Conservation (phyloP, 1,140 invertebrate species). For the Leptopilina boulardi region DNA sequence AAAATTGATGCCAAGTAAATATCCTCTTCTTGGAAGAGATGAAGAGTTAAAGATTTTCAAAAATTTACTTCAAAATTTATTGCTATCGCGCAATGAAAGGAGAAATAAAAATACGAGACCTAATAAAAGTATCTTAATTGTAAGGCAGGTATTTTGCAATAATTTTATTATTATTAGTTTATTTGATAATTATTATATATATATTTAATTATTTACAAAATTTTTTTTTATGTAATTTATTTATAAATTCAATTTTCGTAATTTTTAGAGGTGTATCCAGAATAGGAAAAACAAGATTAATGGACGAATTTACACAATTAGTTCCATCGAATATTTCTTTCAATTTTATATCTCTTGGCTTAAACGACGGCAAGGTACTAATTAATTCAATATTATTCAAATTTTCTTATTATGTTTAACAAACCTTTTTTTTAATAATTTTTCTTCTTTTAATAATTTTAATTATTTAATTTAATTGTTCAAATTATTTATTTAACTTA, state of each 20-base stretch:
- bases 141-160: constrained; percentile 63
- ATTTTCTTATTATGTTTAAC: not conserved
- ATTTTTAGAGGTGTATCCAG: constrained; percentile 75
- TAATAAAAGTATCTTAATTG: constrained; percentile 64
- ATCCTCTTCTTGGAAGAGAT: constrained; percentile 68
- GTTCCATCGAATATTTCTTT: constrained; percentile 69
- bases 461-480: not conserved
- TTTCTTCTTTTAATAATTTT: too few species aligned
- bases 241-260: too few species aligned
- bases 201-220: too few species aligned
- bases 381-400: constrained; percentile 3
- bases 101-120: constrained; percentile 45
- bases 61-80: constrained; percentile 54
- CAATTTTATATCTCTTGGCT: constrained; percentile 68
- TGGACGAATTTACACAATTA: constrained; percentile 76
- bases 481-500: not conserved
- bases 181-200: too few species aligned
- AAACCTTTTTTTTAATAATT: too few species aligned
- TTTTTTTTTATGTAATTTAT: too few species aligned
- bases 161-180: too few species aligned
- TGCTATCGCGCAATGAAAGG: constrained; percentile 35
- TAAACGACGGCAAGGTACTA: constrained; percentile 67
- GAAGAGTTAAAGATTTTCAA: constrained; percentile 62
- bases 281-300: constrained; percentile 78
- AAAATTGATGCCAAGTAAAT: constrained; percentile 54